Evolutionary conservation across 2,797 vertebrate genomes (phyloP), one percentile per base, ranked within the genome.

Genomic region (Bradypodion pumilum): DNA sequence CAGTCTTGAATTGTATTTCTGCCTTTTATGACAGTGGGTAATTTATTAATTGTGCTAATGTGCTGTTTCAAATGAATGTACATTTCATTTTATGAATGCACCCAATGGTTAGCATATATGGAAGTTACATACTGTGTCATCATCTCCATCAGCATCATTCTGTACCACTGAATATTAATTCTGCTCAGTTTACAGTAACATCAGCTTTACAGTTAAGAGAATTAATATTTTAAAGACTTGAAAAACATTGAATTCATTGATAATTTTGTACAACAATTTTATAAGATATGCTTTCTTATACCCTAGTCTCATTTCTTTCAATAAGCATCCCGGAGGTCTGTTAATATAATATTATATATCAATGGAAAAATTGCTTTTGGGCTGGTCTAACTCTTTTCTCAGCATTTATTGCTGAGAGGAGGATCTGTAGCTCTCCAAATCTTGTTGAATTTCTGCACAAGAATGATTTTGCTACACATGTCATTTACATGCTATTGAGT

Each of bases 1-100:
- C 73, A 49, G 32, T 40, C 32, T 81, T 69, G 70, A 63, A 37
- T 85, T 63, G 35, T 25, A 23, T 40, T 62, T 37, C 16, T 85
- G 72, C 40, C 62, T 75, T 81, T 76, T 70, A 68, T 62, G 40
- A 70, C 79, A 81, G 65, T 72, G 25, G 84, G 66, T 74, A 65
- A 74, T 80, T 2, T 25, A 59, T 60, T 76, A 46, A 62, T 60
- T 65, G 52, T 29, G 32, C 29, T 80, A 75, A 68, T 40, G 60
- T 60, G 60, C 27, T 32, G 46, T 19, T 66, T 68, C 52, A 63
- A 56, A 56, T 66, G 9, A 80, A 60, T 35, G 69, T 12, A 68
- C 27, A 80, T 37, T 10, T 5, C 60, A 46, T n/a, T 42, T 68
- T 27, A 59, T 60, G 9, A 66, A 9, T 59, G n/a, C 8, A 7